Base-by-base conservation (phyloP, 2,113 vertebrate species). In the Triplophysa rosa region DNA sequence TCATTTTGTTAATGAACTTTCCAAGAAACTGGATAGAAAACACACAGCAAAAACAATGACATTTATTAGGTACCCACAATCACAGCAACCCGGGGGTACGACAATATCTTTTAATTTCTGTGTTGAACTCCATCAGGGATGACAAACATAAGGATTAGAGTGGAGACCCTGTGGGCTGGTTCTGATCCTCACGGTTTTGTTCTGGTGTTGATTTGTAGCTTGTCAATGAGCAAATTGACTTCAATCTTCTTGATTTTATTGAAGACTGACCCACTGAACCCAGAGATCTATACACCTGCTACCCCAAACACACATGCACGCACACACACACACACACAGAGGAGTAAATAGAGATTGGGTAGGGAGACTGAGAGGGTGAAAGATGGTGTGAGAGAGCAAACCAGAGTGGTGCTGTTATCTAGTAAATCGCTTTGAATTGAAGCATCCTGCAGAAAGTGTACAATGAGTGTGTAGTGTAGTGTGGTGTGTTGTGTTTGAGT, bases 181-280 rank as follows among this genome's bases (percentile, higher is more conserved):
- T 71, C 63, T 45, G 59, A 76, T 76, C 59, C 24, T 62, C 59
- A 52, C 62, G 11, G 24, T 76, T 76, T 76, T 78, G 79, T 81
- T 82, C 82, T 86, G 82, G 85, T 83, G 83, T 88, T 89, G 89
- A 91, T 90, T 89, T 94, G 93, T 88, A 89, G 90, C 87, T 84
- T 92, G 91, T 95, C 91, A 91, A 93, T 91, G 92, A 91, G 93
- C 92, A 95, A 95, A 95, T 95, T 92, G 94, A 95, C 94, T 95
- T 93, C 91, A 93, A 93, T 93, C 89, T 92, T 94, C 94, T 95
- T 95, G 94, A 96, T 96, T 95, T 95, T 94, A 89, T 90, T 90
- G 82, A 84, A 84, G 10, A 82, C 84, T 89, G 90, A 93, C 94
- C 93, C 65, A 77, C 52, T 84, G 59, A 84, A 79, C 74, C 77